These are phyloP conservation scores for Panopea generosa DNA, from an alignment of 2,888 invertebrate species.

Conservation along the genomic window DNA sequence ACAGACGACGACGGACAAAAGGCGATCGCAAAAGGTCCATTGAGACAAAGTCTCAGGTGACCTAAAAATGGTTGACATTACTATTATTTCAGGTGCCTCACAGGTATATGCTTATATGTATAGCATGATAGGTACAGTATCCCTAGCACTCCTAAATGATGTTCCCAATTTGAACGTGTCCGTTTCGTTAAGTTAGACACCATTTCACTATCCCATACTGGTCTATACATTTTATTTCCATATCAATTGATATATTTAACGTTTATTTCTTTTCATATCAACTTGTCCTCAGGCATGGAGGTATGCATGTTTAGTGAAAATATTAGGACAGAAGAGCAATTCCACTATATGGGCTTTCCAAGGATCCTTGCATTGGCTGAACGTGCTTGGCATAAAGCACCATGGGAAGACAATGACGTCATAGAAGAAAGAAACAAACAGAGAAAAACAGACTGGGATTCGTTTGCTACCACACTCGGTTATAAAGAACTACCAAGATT, in stretches of 20 bases:
- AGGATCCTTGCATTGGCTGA: constrained; percentile 79
- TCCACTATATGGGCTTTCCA: constrained; percentile 74
- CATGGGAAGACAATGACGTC: constrained; percentile 74
- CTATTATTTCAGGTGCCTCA: too few species aligned
- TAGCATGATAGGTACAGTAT: too few species aligned
- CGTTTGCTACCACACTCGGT: constrained; percentile 74
- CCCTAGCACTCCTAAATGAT: too few species aligned
- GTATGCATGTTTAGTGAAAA: constrained; percentile 78
- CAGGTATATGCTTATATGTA: too few species aligned
- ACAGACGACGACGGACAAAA: too few species aligned
- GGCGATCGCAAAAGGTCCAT: too few species aligned
- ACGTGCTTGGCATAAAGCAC: constrained; percentile 79
- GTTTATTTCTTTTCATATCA: neutral
- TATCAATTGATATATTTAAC: too few species aligned
- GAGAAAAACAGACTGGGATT: constrained; percentile 66
- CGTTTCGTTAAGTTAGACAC: neutral
- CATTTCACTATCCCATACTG: neutral
- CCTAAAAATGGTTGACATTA: too few species aligned
- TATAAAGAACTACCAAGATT: constrained; percentile 71
- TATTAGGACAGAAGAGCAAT: constrained; percentile 63
- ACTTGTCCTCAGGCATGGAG: constrained; percentile 79
- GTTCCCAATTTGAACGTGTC: too few species aligned
- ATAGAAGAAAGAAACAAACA: constrained; percentile 32
- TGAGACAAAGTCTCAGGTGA: too few species aligned
- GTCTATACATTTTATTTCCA: too few species aligned